These are phyloP conservation scores for Fistularia commersonii DNA, from an alignment of 2,797 vertebrate species.

Conservation along the genomic window DNA sequence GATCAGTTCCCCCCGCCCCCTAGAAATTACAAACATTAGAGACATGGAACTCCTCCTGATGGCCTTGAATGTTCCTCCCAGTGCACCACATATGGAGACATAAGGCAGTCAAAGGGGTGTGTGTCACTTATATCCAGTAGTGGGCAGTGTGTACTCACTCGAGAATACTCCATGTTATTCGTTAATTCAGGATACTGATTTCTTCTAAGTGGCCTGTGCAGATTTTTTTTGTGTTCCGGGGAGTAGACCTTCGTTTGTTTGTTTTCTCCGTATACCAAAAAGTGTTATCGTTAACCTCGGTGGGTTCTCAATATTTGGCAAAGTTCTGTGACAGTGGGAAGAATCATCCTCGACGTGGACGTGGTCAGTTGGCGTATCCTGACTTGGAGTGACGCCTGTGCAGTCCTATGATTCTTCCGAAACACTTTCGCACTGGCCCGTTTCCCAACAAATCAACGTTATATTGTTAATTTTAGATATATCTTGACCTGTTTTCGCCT, in stretches of 20 bases:
- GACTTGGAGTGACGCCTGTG: constrained; percentile 55
- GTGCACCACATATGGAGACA: constrained; percentile 22
- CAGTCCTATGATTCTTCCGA: constrained; percentile 53
- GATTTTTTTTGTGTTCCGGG: constrained; percentile 12
- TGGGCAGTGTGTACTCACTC: constrained; percentile 24
- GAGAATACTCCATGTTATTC: background rate
- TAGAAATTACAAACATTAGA: too few relatives aligned
- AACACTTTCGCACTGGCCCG: constrained; percentile 26
- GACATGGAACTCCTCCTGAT: too few relatives aligned
- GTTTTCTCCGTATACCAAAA: background rate
- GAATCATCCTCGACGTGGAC: constrained; percentile 58
- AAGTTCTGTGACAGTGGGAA: constrained; percentile 27
- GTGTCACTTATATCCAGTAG: constrained; percentile 22
- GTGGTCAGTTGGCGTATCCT: constrained; percentile 70
- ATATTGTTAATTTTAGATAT: constrained; percentile 26
- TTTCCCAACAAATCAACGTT: constrained; percentile 31
- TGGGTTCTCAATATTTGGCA: background rate
- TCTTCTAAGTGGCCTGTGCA: constrained; percentile 18
- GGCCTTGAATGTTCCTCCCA: too few relatives aligned
- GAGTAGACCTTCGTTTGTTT: background rate
- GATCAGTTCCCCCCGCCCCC: too few relatives aligned
- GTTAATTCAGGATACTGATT: constrained; percentile 44
- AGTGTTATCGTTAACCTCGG: rapidly evolving
- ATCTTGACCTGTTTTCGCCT: constrained; percentile 21
- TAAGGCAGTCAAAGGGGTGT: background rate